Conservation (phyloP, 2,797 vertebrate species). For the Ctenochaetus hawaiiensis region DNA sequence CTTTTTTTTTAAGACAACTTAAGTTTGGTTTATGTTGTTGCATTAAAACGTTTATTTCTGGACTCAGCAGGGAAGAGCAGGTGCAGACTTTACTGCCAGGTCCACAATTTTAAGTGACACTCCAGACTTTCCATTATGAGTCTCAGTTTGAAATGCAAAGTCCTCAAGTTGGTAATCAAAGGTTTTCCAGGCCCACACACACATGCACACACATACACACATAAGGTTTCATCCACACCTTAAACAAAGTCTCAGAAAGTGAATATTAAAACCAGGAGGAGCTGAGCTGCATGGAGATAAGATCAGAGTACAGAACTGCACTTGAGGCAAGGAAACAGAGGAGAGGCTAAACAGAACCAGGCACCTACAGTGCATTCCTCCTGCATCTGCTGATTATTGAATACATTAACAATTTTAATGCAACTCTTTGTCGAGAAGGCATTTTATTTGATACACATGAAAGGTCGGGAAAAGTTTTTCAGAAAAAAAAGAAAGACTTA, state of each 20-base stretch:
- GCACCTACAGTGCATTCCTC: conserved; percentile 24
- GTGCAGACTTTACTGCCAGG: conserved; percentile 45
- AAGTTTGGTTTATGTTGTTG: conserved; percentile 3
- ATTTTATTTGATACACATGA: conserved; percentile 43
- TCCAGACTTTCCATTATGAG: conserved; percentile 43
- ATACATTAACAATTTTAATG: conserved; percentile 50
- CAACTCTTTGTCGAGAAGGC: conserved; percentile 32
- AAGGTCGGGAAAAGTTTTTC: conserved; percentile 17
- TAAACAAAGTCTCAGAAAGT: conserved; percentile 18
- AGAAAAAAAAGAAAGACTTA: conserved; percentile 18
- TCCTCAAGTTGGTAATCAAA: conserved; percentile 14
- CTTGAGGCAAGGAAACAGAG: conserved; percentile 48
- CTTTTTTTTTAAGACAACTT: not conserved
- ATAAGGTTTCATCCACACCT: conserved; percentile 29
- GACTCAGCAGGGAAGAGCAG: conserved; percentile 37
- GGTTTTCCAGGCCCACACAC: conserved; percentile 5
- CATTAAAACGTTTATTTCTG: conserved; percentile 17
- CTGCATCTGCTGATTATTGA: conserved; percentile 54
- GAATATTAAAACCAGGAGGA: conserved; percentile 42
- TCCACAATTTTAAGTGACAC: conserved; percentile 20
- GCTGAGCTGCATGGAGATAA: conserved; percentile 30
- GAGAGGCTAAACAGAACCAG: conserved; percentile 55
- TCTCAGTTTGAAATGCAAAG: conserved; percentile 23
- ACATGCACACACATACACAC: not conserved
- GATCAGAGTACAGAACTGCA: conserved; percentile 38